A percentile compares a stretch with the other conserved stretches of the same genome.
These are phyloP conservation scores for Megaceryle maxima DNA, from an alignment of 2,113 vertebrate species.

Conservation along the genomic window DNA sequence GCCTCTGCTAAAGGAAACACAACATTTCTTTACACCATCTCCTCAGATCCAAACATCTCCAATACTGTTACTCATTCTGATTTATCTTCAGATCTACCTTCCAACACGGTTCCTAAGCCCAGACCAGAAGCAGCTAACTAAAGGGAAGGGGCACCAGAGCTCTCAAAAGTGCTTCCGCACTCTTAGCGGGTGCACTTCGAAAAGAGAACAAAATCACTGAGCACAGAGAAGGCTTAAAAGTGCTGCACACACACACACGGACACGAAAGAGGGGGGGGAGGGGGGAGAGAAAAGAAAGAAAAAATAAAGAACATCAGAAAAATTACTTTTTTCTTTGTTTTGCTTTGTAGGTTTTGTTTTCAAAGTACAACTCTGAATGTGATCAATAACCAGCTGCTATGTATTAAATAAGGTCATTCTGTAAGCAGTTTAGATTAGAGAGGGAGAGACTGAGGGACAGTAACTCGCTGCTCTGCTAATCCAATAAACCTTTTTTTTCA, in stretches of 20 bases:
- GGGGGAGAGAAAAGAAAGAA: conserved; percentile 13
- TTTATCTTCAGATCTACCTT: conserved; percentile 48
- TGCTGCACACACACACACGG: conserved; percentile 63
- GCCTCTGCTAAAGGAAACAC: conserved; percentile 57
- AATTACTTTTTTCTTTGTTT: neutral
- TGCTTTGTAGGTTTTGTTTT: conserved; percentile 6
- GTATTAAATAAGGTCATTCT: neutral
- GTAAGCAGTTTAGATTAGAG: neutral
- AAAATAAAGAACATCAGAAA: conserved; percentile 63
- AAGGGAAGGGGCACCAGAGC: neutral
- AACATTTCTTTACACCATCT: neutral
- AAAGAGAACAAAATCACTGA: conserved; percentile 32
- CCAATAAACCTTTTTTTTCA: neutral
- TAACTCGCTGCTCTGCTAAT: neutral
- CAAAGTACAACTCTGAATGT: neutral
- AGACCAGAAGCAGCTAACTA: conserved; percentile 27
- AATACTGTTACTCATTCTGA: neutral
- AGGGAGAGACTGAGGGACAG: neutral
- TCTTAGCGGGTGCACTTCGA: neutral
- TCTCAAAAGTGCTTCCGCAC: neutral
- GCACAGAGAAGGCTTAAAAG: conserved; percentile 56
- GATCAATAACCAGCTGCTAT: conserved; percentile 64
- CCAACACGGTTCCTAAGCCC: conserved; percentile 68
- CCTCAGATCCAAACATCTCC: conserved; percentile 26
- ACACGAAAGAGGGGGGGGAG: neutral